Evolutionary conservation across 2,888 invertebrate genomes (phyloP).

Genomic region (Aromia moschata): DNA sequence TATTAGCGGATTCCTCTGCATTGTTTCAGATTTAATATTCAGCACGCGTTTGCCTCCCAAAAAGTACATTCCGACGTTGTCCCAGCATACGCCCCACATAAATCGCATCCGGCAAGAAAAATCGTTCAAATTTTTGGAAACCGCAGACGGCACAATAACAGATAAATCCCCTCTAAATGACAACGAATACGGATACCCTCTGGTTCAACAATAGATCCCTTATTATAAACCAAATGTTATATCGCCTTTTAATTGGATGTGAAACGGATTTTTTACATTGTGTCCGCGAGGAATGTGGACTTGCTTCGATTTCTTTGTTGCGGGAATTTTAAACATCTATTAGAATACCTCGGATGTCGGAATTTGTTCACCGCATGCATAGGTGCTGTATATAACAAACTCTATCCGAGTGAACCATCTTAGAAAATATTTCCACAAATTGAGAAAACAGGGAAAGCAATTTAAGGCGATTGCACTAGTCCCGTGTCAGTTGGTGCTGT

Average conservation of each 20-base stretch:
- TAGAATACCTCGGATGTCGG: slow-evolving; percentile 6
- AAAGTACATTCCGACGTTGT: slow-evolving; percentile 28
- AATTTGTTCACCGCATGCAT: too few relatives aligned
- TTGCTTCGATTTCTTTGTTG: background rate
- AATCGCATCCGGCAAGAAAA: slow-evolving; percentile 20
- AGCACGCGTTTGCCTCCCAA: slow-evolving; percentile 57
- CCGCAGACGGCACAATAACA: slow-evolving; percentile 27
- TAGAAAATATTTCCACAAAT: too few relatives aligned
- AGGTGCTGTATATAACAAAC: too few relatives aligned
- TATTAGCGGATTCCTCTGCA: slow-evolving; percentile 64
- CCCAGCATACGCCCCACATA: slow-evolving; percentile 21
- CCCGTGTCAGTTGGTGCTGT: too few relatives aligned
- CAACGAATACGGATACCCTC: slow-evolving; percentile 29
- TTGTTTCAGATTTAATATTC: slow-evolving; percentile 64
- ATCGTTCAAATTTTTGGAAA: slow-evolving; percentile 42
- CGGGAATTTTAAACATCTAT: slow-evolving; percentile 11
- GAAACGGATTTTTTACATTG: slow-evolving; percentile 13
- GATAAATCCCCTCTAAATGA: slow-evolving; percentile 32
- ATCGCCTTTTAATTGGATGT: slow-evolving; percentile 40
- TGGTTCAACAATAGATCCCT: slow-evolving; percentile 36
- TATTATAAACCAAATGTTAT: slow-evolving; percentile 43
- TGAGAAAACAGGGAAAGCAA: too few relatives aligned
- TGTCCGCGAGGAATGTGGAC: slow-evolving; percentile 6
- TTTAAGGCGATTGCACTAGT: too few relatives aligned
- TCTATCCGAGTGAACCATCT: too few relatives aligned